phyloP scores from a whole-genome alignment of 2,113 vertebrate genomes.

The human region GRCh38 chr7:83878501-83879000 shows the following conservation, averaged over 20 bases:
- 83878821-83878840: background rate
- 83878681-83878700: background rate
- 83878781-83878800: slow-evolving; percentile 22
- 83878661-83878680: background rate
- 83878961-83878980: background rate
- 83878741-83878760: background rate
- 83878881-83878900: background rate
- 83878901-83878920: background rate
- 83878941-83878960: background rate
- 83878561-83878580: slow-evolving; percentile 46
- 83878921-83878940: background rate
- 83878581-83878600: slow-evolving; percentile 17
- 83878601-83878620: background rate
- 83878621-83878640: slow-evolving; percentile 17
- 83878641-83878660: background rate
- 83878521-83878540: background rate
- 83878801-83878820: background rate
- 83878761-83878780: background rate
- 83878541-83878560: background rate
- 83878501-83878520: background rate
- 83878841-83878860: slow-evolving; percentile 20
- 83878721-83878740: background rate
- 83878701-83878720: background rate
- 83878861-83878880: background rate
- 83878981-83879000: background rate